These are phyloP conservation scores for Anoplophora glabripennis DNA, from an alignment of 1,140 invertebrate genomes.

Conservation along the genomic window DNA sequence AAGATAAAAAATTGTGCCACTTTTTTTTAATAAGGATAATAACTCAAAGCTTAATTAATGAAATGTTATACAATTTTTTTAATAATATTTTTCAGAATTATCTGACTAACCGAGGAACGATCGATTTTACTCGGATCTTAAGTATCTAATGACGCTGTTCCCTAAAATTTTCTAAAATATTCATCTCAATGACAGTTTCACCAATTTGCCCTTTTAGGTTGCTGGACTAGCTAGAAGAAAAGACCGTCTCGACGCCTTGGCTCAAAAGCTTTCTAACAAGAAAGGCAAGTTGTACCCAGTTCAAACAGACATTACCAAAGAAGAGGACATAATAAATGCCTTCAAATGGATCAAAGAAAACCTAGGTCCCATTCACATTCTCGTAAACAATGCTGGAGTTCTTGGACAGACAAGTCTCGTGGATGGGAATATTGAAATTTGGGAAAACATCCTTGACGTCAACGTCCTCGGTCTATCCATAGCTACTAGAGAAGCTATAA, in stretches of 20 bases:
- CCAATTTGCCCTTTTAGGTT: slow-evolving; percentile 51
- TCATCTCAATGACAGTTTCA: no score
- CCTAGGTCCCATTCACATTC: slow-evolving; percentile 60
- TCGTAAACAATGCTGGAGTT: slow-evolving; percentile 64
- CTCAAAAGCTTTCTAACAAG: slow-evolving; percentile 8
- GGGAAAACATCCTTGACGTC: slow-evolving; percentile 25
- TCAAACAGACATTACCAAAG: slow-evolving; percentile 63
- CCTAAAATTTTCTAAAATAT: no score
- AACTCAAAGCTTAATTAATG: no score
- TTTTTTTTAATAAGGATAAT: no score
- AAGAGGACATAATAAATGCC: slow-evolving; percentile 59
- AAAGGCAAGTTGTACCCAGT: slow-evolving; percentile 44
- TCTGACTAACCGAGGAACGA: no score
- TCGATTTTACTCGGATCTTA: no score
- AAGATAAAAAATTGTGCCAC: no score
- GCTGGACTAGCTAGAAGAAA: slow-evolving; percentile 67
- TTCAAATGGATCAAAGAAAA: slow-evolving; percentile 58
- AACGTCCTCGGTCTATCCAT: slow-evolving; percentile 52
- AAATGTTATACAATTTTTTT: no score
- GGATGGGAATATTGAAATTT: slow-evolving; percentile 21
- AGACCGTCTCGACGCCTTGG: slow-evolving; percentile 54
- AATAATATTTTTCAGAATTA: no score
- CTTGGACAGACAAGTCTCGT: slow-evolving; percentile 12
- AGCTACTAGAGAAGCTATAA: slow-evolving; percentile 56
- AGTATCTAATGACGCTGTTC: no score